Evolutionary conservation across 2,888 invertebrate genomes (phyloP), one percentile per base, ranked within the genome.

Genomic region (Cinara cedri): DNA sequence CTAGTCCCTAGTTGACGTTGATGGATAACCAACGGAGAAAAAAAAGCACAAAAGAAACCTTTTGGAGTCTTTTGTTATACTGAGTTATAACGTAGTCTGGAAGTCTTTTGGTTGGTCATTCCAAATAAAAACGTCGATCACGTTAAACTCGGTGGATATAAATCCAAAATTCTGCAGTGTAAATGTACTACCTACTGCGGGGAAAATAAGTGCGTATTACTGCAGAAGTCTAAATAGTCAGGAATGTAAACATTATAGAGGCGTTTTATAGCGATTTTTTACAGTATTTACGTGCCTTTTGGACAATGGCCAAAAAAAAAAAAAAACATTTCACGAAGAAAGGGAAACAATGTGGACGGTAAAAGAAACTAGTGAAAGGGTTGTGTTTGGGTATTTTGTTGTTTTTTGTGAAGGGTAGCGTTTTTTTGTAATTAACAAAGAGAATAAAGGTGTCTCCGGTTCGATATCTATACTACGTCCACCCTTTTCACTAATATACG

Each of bases 391-490:
- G 62, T 34, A 34, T 46, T 1, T 62, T 72, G 62, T 55, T 70
- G 54, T 70, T 34, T 6, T 54, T 51, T n/a, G 11, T 42, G 44
- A 55, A 76, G 76, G 76, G 76, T 76, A 26, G 2, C 6, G 21
- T 78, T 78, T 78, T n/a, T 78, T 78, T 78, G 76, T 78, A 78
- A 78, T 78, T 70, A 78, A 78, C 76, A 60, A 66, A 76, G 66
- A 76, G 66, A 78, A 78, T 49, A 68, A 68, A 46, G 66, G 66
- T 60, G 76, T 68, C 76, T 78, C 76, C 60, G 68, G 49, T 57
- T 26, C 57, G 66, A 57, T 76, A 76, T 66, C 55, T 55, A 65
- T 66, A 57, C 1, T 9, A 16, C 34, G 19, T 63, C 21, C 57
- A 78, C 68, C 68, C 76, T 78, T 76, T 66, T 74, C 74, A 54